A percentile compares a stretch with the other conserved stretches of the same genome.
Conservation (phyloP, 1,140 invertebrate species). For the Araneus ventricosus region DNA sequence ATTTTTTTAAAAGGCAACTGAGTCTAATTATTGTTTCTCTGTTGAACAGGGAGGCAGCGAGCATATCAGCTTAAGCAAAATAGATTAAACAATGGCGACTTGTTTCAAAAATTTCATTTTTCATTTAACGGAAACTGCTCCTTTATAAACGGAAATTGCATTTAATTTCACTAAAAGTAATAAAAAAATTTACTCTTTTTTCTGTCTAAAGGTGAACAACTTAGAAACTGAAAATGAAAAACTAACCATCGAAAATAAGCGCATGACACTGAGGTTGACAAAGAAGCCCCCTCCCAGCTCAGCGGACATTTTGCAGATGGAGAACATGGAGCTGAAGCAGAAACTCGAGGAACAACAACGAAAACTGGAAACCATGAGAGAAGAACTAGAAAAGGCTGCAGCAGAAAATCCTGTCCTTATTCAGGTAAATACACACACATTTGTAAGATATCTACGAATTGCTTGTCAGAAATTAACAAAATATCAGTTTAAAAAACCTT, state of each 20-base stretch:
- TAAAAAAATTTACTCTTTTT: neutral
- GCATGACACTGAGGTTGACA: slow-evolving; percentile 80
- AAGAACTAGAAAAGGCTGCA: slow-evolving; percentile 73
- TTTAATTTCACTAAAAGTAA: no score
- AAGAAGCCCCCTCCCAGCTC: slow-evolving; percentile 78
- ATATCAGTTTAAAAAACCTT: neutral
- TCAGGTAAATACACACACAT: neutral
- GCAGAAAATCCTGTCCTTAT: slow-evolving; percentile 58
- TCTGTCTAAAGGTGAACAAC: slow-evolving; percentile 27
- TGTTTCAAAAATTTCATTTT: no score
- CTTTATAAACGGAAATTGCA: no score
- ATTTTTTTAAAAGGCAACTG: no score
- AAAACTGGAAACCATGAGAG: slow-evolving; percentile 82
- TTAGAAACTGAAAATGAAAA: slow-evolving; percentile 89
- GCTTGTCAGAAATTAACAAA: neutral
- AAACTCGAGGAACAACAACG: slow-evolving; percentile 85
- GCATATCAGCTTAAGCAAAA: no score
- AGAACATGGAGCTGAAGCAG: slow-evolving; percentile 82
- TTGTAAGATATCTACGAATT: neutral
- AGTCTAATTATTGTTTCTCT: no score
- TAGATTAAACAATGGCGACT: no score
- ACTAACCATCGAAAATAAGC: slow-evolving; percentile 86
- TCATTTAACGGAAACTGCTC: no score
- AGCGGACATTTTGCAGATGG: slow-evolving; percentile 80
- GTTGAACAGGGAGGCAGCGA: no score